phyloP scores from a whole-genome alignment of 2,113 vertebrate species.

The Cygnus buccinator region DNA sequence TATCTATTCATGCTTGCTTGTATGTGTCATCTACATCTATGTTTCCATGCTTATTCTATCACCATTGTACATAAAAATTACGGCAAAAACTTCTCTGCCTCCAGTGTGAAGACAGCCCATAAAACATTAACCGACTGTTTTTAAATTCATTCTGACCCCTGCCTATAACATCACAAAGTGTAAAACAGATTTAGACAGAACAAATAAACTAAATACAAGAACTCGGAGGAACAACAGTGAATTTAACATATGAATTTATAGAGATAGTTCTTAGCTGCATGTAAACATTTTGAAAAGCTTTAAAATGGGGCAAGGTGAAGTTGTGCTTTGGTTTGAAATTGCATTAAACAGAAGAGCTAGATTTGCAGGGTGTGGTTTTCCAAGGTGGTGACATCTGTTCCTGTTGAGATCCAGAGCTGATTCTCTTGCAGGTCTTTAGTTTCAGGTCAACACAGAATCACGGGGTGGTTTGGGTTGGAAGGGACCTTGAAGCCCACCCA shows the following conservation, averaged over 20 bases:
- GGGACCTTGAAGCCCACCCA: too few relatives aligned
- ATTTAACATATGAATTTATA: not conserved
- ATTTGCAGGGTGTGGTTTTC: not conserved
- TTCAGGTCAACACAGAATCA: not conserved
- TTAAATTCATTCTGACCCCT: not conserved
- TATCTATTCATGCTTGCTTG: not conserved
- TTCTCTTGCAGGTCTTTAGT: not conserved
- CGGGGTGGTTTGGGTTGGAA: too few relatives aligned
- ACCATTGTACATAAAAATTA: not conserved
- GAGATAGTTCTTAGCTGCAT: not conserved
- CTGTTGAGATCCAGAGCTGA: not conserved
- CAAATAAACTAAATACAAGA: not conserved
- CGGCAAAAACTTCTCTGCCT: not conserved
- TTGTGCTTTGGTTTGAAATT: not conserved
- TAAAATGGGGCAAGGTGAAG: not conserved
- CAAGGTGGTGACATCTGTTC: not conserved
- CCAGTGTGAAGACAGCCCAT: not conserved
- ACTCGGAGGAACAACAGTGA: not conserved
- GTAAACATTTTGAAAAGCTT: not conserved
- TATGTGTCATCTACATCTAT: not conserved
- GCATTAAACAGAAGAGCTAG: not conserved
- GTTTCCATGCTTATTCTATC: not conserved
- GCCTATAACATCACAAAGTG: not conserved
- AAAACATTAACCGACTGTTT: not conserved
- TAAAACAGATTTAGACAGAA: not conserved